Percentiles rank a stretch among this genome's conserved stretches.
Conservation (phyloP, 1,140 invertebrate genomes). For the Globodera rostochiensis region DNA sequence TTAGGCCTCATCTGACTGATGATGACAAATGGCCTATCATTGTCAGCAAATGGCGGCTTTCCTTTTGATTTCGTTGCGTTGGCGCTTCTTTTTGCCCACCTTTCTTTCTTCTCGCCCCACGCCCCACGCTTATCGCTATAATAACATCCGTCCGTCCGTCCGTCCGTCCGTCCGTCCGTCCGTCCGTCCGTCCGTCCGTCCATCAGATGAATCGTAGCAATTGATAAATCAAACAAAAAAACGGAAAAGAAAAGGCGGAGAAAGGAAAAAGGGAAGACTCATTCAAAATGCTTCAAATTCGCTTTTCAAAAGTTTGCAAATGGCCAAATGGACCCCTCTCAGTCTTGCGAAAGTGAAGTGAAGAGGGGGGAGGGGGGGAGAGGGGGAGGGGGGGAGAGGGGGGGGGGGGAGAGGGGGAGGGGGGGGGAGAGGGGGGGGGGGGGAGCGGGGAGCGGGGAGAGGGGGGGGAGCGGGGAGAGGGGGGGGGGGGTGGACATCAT, state of each 20-base stretch:
- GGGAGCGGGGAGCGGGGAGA: neutral
- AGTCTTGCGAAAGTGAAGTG: no score
- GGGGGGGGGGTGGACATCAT: neutral
- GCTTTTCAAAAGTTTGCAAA: no score
- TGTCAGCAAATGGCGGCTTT: neutral
- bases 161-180: no score
- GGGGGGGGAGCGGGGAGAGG: neutral
- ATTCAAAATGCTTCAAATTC: no score
- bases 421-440: no score
- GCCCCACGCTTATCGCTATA: slow-evolving; percentile 6
- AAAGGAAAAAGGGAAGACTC: neutral
- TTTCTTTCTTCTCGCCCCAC: neutral
- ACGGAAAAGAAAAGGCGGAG: neutral
- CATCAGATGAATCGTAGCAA: neutral
- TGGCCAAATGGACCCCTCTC: no score
- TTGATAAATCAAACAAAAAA: slow-evolving; percentile 4
- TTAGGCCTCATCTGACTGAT: neutral
- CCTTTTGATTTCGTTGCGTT: neutral
- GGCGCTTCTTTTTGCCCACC: neutral
- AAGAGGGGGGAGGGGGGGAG: no score
- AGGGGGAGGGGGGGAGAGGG: neutral
- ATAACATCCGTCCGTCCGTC: no score
- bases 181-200: neutral
- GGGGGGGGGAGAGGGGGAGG: neutral
- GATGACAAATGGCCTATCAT: neutral